phyloP scores from a whole-genome alignment of 2,797 vertebrate species.

The Kryptopterus vitreolus region DNA sequence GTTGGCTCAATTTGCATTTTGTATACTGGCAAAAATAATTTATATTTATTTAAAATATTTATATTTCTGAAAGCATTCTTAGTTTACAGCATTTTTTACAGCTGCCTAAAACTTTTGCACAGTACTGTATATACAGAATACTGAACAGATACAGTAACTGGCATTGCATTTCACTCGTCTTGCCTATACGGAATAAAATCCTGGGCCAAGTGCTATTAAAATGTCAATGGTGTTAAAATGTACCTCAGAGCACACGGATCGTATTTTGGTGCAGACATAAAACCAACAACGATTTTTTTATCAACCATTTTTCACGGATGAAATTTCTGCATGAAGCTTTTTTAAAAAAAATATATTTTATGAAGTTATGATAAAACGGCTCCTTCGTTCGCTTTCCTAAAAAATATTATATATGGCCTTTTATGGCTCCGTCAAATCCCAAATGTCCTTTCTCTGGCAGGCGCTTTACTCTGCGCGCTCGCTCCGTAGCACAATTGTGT shows the following conservation, averaged over 20 bases:
- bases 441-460: background rate
- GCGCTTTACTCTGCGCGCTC: background rate
- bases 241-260: background rate
- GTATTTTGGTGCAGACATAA: background rate
- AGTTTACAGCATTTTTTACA: too few species aligned
- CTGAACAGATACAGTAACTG: background rate
- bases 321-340: slow-evolving; percentile 9
- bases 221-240: background rate
- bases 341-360: too few species aligned
- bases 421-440: background rate
- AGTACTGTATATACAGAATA: background rate
- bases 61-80: too few species aligned
- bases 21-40: too few species aligned
- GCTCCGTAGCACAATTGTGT: background rate
- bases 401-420: background rate
- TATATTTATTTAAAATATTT: too few species aligned
- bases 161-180: background rate
- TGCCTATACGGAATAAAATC: background rate
- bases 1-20: too few species aligned
- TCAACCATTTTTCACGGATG: background rate
- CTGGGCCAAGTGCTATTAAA: slow-evolving; percentile 10
- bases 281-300: background rate
- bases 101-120: too few species aligned
- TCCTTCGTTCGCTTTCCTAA: background rate
- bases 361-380: background rate